Percentiles rank a stretch among this genome's conserved stretches.
Conservation (phyloP, 2,888 invertebrate species). For the Stenurella melanura region DNA sequence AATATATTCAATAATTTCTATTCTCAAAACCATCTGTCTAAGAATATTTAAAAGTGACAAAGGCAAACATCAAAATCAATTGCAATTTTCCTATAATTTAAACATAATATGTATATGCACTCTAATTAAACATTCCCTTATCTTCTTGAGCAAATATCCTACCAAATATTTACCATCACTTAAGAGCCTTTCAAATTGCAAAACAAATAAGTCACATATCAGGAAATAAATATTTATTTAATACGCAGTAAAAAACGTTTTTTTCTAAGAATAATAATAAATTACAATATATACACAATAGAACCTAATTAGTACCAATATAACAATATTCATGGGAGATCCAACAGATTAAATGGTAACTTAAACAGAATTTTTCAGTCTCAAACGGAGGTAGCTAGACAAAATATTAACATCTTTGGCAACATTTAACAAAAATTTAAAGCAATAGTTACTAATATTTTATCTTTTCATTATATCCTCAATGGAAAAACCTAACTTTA, state of each 20-base stretch:
- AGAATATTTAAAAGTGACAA: too few species aligned
- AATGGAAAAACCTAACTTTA: slow-evolving; percentile 86
- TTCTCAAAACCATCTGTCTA: too few species aligned
- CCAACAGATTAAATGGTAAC: slow-evolving; percentile 42
- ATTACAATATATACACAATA: slow-evolving; percentile 34
- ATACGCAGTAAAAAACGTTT: slow-evolving; percentile 36
- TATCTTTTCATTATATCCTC: slow-evolving; percentile 93
- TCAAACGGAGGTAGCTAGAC: slow-evolving; percentile 55
- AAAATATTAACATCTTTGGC: slow-evolving; percentile 53
- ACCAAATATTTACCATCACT: slow-evolving; percentile 43
- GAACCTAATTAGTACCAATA: background rate
- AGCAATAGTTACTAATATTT: slow-evolving; percentile 33
- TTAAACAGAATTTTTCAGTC: slow-evolving; percentile 44
- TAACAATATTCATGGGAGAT: slow-evolving; percentile 36
- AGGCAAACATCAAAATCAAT: too few species aligned
- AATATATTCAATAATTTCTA: too few species aligned
- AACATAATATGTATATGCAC: background rate
- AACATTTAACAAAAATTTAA: slow-evolving; percentile 38
- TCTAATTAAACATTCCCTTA: background rate
- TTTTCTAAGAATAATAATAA: slow-evolving; percentile 44
- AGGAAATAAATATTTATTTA: slow-evolving; percentile 55
- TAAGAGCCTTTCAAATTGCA: slow-evolving; percentile 35
- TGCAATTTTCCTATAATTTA: background rate
- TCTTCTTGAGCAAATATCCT: slow-evolving; percentile 27
- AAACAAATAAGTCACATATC: slow-evolving; percentile 44